phyloP scores from a whole-genome alignment of 2,888 invertebrate species.

The Notodonta ziczac region DNA sequence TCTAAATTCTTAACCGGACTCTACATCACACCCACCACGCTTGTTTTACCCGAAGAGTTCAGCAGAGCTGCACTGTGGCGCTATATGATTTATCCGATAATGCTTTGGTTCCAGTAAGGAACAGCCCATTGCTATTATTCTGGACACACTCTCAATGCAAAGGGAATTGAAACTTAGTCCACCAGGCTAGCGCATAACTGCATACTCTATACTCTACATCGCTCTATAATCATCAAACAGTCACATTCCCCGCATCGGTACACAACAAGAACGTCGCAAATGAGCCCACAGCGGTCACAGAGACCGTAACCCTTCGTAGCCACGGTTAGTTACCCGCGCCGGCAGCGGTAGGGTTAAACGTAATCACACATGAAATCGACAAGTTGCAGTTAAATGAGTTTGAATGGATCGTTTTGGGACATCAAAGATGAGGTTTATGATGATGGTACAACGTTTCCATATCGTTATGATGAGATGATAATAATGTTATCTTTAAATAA shows the following conservation, averaged over 20 bases:
- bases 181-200: too few species aligned
- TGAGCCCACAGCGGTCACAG: constrained; percentile 68
- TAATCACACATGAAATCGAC: constrained; percentile 76
- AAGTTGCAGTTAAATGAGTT: constrained; percentile 62
- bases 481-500: not conserved
- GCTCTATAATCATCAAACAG: constrained; percentile 17
- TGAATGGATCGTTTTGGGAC: constrained; percentile 60
- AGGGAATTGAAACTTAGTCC: too few species aligned
- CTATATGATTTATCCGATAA: too few species aligned
- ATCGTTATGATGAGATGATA: not conserved
- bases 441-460: constrained; percentile 8
- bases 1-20: too few species aligned
- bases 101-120: too few species aligned
- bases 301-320: constrained; percentile 69
- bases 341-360: constrained; percentile 51
- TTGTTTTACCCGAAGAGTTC: too few species aligned
- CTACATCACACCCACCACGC: too few species aligned
- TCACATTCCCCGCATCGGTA: constrained; percentile 53
- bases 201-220: constrained; percentile 11
- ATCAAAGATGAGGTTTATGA: constrained; percentile 52
- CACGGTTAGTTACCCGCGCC: constrained; percentile 73
- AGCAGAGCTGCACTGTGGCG: too few species aligned
- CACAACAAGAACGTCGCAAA: constrained; percentile 69
- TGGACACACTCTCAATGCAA: too few species aligned
- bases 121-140: too few species aligned